Conservation (phyloP, 2,113 vertebrate genomes). For the Festucalex cinctus region DNA sequence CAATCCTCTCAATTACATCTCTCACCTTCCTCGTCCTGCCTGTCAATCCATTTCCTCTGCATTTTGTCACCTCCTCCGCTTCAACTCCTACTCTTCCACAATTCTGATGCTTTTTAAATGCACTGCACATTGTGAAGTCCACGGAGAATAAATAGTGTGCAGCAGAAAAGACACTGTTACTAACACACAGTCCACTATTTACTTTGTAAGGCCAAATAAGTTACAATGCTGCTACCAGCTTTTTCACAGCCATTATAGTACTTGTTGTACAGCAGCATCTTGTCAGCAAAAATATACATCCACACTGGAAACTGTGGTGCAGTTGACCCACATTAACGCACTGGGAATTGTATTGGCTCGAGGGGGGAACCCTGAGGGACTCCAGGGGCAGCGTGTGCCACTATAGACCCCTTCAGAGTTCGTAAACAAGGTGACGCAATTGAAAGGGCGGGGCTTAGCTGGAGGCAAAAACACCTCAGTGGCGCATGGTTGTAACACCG, state of each 20-base stretch:
- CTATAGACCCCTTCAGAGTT: too few relatives aligned
- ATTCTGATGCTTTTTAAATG: constrained; percentile 27
- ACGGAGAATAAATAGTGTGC: constrained; percentile 52
- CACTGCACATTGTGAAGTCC: constrained; percentile 29
- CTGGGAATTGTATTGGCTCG: not conserved
- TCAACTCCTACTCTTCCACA: constrained; percentile 29
- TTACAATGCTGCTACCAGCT: constrained; percentile 24
- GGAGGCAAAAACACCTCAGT: too few relatives aligned
- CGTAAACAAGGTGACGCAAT: too few relatives aligned
- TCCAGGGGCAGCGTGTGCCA: not conserved
- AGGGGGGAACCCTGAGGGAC: constrained; percentile 2
- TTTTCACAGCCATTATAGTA: not conserved
- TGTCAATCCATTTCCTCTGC: constrained; percentile 37
- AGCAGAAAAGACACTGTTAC: constrained; percentile 31
- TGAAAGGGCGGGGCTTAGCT: too few relatives aligned
- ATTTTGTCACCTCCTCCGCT: constrained; percentile 34
- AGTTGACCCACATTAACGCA: not conserved
- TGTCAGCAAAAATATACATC: not conserved
- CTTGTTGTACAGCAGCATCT: not conserved
- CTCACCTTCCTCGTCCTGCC: constrained; percentile 30
- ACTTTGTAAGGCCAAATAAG: constrained; percentile 32
- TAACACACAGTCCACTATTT: not conserved
- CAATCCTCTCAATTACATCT: constrained; percentile 16
- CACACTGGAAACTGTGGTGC: not conserved
- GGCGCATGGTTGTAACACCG: too few relatives aligned